Evolutionary conservation across 2,888 invertebrate species (phyloP), one percentile per base, ranked within the genome.

Genomic region (Andrena flavipes): DNA sequence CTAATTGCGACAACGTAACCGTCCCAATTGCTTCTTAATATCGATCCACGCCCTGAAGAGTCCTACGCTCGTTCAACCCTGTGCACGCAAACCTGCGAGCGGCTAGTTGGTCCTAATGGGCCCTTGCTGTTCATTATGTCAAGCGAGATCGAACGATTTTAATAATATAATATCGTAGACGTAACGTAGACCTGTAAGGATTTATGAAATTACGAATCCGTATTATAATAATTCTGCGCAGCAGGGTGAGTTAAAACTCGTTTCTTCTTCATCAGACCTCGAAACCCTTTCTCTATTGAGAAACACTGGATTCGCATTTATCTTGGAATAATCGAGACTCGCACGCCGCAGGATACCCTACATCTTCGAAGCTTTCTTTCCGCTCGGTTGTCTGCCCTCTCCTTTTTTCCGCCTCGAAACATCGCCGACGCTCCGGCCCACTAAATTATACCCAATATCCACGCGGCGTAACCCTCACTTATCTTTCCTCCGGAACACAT

Each of bases 401-500:
- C 42, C 60, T 33, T 8, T 49, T 54, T 56, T 29, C 56, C 16
- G 54, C 29, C 35, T 59, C 63, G 64, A 77, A 82, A 71, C 72
- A 59, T 29, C 54, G 33, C 23, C 29, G 67, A 30, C 42, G 65
- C 65, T 30, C 71, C 81, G 67, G 56, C 82, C 84, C 77, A 81
- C 86, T 90, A 90, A 91, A 91, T 92, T 91, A 90, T 88, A 90
- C 87, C 88, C 87, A 88, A 92, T 91, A 91, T 90, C 85, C 80
- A 84, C 87, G 80, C 78, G 70, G 77, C 80, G 71, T 84, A 82
- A 80, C 85, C 87, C 82, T 80, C 83, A 86, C 80, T 90, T 90
- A 90, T 86, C 83, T 72, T 49, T 56, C 49, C 42, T 33, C 56
- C 35, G 77, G 71, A 85, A 87, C 73, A 79, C 75, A 84, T 35